Percentiles rank a stretch among this genome's conserved stretches.
phyloP scores from a whole-genome alignment of 2,888 invertebrate genomes.

The Plebejus anna region DNA sequence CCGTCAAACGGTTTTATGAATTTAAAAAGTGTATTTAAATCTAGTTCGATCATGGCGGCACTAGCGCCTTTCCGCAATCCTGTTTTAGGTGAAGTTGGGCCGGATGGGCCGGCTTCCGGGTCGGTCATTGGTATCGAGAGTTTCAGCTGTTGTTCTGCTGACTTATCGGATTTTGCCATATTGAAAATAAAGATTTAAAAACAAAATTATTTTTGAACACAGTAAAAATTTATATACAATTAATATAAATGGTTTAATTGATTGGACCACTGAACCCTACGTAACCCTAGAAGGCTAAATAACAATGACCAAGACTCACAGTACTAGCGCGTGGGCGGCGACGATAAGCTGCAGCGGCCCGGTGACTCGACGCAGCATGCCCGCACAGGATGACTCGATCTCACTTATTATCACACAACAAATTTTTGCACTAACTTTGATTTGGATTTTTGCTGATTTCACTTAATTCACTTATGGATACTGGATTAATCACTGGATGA shows the following conservation, averaged over 20 bases:
- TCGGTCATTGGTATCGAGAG: background rate
- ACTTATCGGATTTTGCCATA: background rate
- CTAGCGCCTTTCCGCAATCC: background rate
- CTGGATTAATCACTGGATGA: background rate
- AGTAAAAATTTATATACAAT: background rate
- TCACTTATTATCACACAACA: background rate
- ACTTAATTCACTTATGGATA: too few relatives aligned
- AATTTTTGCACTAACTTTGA: background rate
- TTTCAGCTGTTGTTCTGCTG: background rate
- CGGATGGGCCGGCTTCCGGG: background rate
- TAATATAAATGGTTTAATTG: background rate
- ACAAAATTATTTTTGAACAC: too few relatives aligned
- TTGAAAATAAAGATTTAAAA: conserved; percentile 4
- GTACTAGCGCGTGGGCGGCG: conserved; percentile 1
- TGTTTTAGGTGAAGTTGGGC: background rate
- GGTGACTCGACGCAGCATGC: background rate
- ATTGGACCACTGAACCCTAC: background rate
- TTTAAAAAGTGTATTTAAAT: conserved; percentile 28
- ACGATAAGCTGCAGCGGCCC: background rate
- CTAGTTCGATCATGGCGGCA: conserved; percentile 20
- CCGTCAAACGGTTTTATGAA: conserved; percentile 31
- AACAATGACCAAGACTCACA: conserved; percentile 4
- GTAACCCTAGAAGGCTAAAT: background rate
- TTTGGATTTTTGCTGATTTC: background rate
- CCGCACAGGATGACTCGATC: background rate